These are phyloP conservation scores for Catharus ustulatus DNA, from an alignment of 2,797 vertebrate species.

Conservation along the genomic window DNA sequence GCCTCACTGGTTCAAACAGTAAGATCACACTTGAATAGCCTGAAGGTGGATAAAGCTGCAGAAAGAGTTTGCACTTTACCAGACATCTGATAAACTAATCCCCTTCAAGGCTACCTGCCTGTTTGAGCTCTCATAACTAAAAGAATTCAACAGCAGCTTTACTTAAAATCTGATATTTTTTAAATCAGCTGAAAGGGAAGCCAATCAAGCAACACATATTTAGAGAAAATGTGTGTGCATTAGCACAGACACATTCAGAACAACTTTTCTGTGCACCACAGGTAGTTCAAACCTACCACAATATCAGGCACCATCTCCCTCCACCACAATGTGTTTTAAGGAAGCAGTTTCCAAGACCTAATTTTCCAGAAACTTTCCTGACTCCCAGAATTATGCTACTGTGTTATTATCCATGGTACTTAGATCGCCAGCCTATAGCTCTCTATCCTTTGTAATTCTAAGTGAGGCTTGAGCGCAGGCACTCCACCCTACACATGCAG, in stretches of 20 bases:
- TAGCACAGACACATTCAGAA: background rate
- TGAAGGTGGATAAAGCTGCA: background rate
- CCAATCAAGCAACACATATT: background rate
- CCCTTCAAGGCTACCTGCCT: slow-evolving; percentile 9
- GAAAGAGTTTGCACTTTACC: background rate
- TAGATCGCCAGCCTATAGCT: accelerated
- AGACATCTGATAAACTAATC: slow-evolving; percentile 46
- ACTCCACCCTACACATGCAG: accelerated
- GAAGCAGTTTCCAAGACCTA: background rate
- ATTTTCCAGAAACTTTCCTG: background rate
- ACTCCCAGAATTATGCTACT: background rate
- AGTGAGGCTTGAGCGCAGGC: background rate
- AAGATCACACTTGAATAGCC: background rate
- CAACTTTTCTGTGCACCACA: background rate
- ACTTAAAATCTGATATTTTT: background rate
- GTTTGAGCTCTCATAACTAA: background rate
- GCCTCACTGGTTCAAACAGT: background rate
- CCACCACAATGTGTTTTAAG: background rate
- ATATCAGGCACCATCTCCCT: background rate
- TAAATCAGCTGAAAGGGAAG: background rate
- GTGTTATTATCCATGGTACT: background rate
- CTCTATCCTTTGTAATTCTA: background rate
- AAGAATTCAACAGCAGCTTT: background rate
- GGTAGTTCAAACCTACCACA: background rate
- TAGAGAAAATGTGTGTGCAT: background rate